Conservation (phyloP, 2,113 vertebrate genomes). For the Silurus asotus region DNA sequence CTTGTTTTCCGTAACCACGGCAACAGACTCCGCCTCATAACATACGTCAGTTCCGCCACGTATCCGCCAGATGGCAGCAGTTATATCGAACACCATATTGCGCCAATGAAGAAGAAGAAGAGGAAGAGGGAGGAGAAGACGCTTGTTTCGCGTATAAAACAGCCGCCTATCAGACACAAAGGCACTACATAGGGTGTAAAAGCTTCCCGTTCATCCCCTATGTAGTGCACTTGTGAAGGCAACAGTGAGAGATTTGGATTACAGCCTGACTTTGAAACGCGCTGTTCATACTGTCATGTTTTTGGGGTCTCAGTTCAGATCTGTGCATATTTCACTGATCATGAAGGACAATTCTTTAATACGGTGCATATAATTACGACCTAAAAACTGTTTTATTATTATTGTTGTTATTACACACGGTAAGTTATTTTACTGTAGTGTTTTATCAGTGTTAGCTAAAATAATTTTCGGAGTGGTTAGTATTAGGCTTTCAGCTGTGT, state of each 20-base stretch:
- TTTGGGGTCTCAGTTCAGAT: no score
- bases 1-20: conserved; percentile 52
- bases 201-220: not conserved
- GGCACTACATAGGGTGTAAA: no score
- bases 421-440: not conserved
- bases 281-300: not conserved
- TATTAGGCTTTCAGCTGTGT: not conserved
- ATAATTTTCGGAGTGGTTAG: not conserved
- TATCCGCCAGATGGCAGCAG: conserved; percentile 1
- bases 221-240: not conserved
- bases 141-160: not conserved
- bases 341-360: no score
- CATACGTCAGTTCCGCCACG: not conserved
- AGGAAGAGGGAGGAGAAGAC: no score
- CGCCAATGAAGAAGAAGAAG: not conserved
- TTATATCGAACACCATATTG: not conserved
- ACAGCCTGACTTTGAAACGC: not conserved
- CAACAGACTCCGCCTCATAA: conserved; percentile 32
- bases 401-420: not conserved
- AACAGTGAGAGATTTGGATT: not conserved
- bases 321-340: not conserved
- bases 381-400: not conserved
- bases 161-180: not conserved
- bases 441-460: not conserved
- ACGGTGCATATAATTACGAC: not conserved